Conservation (phyloP, 2,113 vertebrate species). For the Procavia capensis region DNA sequence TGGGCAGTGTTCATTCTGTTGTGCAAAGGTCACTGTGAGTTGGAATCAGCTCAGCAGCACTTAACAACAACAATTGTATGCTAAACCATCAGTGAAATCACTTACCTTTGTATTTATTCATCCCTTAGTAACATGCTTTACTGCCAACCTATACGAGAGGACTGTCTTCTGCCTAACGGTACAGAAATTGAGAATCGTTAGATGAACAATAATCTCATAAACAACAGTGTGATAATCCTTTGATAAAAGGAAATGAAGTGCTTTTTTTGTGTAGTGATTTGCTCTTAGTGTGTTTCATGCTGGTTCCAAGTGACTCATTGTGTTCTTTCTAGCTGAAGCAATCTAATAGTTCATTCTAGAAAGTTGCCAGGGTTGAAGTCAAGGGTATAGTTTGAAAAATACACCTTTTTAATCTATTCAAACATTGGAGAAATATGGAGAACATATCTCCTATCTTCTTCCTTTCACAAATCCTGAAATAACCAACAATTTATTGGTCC, state of each 20-base stretch:
- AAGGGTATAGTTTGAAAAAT: conserved; percentile 18
- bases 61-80: background rate
- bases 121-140: background rate
- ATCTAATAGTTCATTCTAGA: background rate
- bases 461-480: background rate
- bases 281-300: background rate
- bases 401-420: background rate
- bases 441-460: background rate
- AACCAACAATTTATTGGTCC: background rate
- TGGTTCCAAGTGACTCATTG: background rate
- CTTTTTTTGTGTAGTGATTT: background rate
- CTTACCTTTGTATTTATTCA: conserved; percentile 16
- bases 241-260: background rate
- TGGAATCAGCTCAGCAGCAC: no score
- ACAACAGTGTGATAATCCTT: background rate
- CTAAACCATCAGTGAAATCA: background rate
- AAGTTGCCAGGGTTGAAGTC: background rate
- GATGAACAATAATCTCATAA: background rate
- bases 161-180: background rate
- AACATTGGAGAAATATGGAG: background rate
- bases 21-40: background rate
- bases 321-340: conserved; percentile 20
- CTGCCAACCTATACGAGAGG: background rate
- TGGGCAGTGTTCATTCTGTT: no score
- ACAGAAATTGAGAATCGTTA: background rate